These are phyloP conservation scores for Sphinx pinastri DNA, from an alignment of 2,888 invertebrate species.

Conservation along the genomic window DNA sequence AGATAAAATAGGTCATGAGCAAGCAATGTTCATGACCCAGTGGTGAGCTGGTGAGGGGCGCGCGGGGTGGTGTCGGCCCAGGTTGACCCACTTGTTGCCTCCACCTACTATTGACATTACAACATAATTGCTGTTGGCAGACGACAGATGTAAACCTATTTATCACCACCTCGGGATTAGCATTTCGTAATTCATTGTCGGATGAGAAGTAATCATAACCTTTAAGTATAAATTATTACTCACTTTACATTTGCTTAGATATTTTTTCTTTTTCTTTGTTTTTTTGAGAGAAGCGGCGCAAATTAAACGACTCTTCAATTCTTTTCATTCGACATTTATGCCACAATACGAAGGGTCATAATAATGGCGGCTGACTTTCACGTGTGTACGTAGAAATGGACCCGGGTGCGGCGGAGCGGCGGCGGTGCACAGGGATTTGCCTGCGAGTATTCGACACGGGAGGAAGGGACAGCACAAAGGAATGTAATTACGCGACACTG, in stretches of 20 bases:
- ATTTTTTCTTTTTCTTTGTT: constrained; percentile 27
- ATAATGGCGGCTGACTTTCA: constrained; percentile 37
- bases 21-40: constrained; percentile 74
- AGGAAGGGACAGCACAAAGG: constrained; percentile 61
- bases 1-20: constrained; percentile 81
- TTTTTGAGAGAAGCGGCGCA: not conserved
- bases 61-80: constrained; percentile 50
- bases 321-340: constrained; percentile 38
- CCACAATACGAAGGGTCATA: constrained; percentile 41
- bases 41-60: constrained; percentile 40
- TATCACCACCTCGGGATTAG: constrained; percentile 54
- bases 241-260: constrained; percentile 26
- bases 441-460: constrained; percentile 22
- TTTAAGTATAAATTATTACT: constrained; percentile 38
- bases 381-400: constrained; percentile 32
- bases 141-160: constrained; percentile 59
- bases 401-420: constrained; percentile 32
- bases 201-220: constrained; percentile 44
- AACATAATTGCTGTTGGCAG: constrained; percentile 63
- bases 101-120: constrained; percentile 72
- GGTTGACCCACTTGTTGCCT: constrained; percentile 82
- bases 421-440: constrained; percentile 8
- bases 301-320: constrained; percentile 34
- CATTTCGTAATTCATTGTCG: constrained; percentile 47
- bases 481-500: constrained; percentile 75